Evolutionary conservation across 1,140 invertebrate species (phyloP).

Genomic region (Pristionchus pacificus): DNA sequence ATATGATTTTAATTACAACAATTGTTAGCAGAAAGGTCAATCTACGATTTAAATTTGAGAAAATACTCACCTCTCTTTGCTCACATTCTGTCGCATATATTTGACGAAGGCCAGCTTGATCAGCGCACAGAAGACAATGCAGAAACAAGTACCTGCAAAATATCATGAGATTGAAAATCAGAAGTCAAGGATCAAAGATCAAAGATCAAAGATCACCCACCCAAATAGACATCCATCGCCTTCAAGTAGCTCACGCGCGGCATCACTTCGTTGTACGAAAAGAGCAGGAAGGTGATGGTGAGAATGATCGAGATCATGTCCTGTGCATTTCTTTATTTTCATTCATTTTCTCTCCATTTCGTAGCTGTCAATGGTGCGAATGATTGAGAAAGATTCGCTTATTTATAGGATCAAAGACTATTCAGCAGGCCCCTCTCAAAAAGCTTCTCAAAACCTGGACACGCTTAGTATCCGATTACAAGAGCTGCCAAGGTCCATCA

Average conservation of each 20-base stretch:
- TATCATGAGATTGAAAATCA: not conserved
- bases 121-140: slow-evolving; percentile 36
- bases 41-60: too few species aligned
- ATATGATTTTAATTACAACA: too few species aligned
- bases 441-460: too few species aligned
- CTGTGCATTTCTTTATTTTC: slow-evolving; percentile 72
- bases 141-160: slow-evolving; percentile 57
- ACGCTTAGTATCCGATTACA: too few species aligned
- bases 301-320: slow-evolving; percentile 86
- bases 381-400: too few species aligned
- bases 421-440: too few species aligned
- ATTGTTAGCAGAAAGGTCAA: too few species aligned
- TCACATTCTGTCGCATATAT: slow-evolving; percentile 34
- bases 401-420: too few species aligned
- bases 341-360: not conserved
- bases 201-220: slow-evolving; percentile 60
- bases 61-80: slow-evolving; percentile 20
- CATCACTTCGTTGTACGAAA: slow-evolving; percentile 90
- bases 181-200: not conserved
- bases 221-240: slow-evolving; percentile 94
- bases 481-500: too few species aligned
- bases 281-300: slow-evolving; percentile 97
- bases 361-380: too few species aligned
- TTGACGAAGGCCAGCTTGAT: slow-evolving; percentile 40
- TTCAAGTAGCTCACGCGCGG: slow-evolving; percentile 78